Conservation (phyloP, 2,888 invertebrate species). For the Chirona hameri region DNA sequence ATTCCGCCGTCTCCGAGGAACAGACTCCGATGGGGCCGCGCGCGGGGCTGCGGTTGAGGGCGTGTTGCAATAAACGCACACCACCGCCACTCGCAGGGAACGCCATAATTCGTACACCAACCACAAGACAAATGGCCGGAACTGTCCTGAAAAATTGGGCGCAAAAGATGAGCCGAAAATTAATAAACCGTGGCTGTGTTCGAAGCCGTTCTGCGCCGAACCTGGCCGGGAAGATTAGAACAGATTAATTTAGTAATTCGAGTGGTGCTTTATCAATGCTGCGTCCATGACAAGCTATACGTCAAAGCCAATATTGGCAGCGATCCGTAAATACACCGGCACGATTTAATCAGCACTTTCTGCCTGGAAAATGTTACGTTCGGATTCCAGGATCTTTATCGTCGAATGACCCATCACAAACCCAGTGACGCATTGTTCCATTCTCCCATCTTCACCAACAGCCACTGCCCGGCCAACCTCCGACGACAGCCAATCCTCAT, state of each 20-base stretch:
- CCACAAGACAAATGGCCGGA: background rate
- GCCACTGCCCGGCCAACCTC: background rate
- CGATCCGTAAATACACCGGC: no score
- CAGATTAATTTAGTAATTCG: background rate
- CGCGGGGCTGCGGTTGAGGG: no score
- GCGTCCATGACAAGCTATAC: background rate
- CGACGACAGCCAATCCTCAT: background rate
- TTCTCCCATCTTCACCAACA: background rate
- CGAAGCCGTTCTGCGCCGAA: background rate
- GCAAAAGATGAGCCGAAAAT: constrained; percentile 4
- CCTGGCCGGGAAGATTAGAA: background rate
- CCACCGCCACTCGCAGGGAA: background rate
- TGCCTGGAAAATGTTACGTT: no score
- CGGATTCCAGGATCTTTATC: no score
- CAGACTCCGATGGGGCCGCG: no score
- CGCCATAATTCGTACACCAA: background rate
- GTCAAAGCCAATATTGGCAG: no score
- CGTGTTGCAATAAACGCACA: constrained; percentile 6
- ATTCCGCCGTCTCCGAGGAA: no score
- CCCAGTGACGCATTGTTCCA: no score
- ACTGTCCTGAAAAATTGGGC: background rate
- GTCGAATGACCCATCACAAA: no score
- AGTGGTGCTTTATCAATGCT: background rate
- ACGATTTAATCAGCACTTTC: no score
- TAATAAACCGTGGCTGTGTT: background rate